Evolutionary conservation across 2,888 invertebrate genomes (phyloP).

Genomic region (Steinernema scapterisci): DNA sequence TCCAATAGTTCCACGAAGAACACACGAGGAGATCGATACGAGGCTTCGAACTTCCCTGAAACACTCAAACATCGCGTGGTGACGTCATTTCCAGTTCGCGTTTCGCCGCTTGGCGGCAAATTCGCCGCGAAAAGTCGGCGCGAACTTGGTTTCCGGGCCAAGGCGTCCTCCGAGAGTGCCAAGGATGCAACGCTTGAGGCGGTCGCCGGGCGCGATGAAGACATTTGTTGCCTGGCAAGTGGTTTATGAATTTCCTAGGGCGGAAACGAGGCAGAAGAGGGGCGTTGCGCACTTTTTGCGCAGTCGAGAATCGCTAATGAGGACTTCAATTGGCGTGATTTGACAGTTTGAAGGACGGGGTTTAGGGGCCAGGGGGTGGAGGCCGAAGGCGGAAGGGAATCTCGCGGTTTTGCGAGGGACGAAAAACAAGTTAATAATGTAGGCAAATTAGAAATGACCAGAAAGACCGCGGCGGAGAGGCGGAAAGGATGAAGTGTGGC

Average conservation of each 20-base stretch:
- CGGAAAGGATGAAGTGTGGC: too few relatives aligned
- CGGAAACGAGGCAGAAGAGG: background rate
- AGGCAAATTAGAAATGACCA: too few relatives aligned
- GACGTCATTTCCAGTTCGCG: background rate
- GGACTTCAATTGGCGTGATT: too few relatives aligned
- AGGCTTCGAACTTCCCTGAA: too few relatives aligned
- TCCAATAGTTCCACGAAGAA: background rate
- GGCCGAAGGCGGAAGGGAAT: too few relatives aligned
- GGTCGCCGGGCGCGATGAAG: background rate
- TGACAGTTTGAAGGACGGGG: too few relatives aligned
- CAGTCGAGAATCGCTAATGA: too few relatives aligned
- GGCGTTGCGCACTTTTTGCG: background rate
- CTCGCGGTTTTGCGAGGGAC: too few relatives aligned
- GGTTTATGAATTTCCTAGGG: background rate
- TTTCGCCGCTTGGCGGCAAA: slow-evolving; percentile 4
- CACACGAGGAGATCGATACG: background rate
- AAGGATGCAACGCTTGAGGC: background rate
- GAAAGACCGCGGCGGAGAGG: too few relatives aligned
- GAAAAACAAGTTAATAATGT: too few relatives aligned
- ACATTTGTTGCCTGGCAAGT: background rate
- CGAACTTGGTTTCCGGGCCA: background rate
- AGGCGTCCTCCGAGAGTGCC: background rate
- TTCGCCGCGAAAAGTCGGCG: background rate
- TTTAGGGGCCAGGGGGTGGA: too few relatives aligned
- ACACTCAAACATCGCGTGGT: background rate